Evolutionary conservation across 2,888 invertebrate species (phyloP), one percentile per base, ranked within the genome.

Genomic region (Sericinus montela): DNA sequence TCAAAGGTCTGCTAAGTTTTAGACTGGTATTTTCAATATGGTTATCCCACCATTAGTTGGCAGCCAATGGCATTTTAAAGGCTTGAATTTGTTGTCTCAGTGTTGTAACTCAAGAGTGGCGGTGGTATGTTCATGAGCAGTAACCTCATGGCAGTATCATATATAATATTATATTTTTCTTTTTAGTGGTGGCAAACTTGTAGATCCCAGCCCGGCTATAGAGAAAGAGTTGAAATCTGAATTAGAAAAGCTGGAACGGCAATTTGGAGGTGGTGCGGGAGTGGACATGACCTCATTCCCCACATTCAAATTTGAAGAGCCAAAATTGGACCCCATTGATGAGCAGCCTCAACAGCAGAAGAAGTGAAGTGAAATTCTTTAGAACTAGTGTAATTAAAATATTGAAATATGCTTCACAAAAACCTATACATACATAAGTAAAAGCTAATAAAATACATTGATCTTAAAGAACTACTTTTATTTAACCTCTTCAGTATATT

Each of bases 241-340:
- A 72, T 75, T 97, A 61, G 95, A 95, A 5, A 95, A 95, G 79
- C 90, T 97, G 29, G 92, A 94, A 45, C 93, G 91, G 65, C 93
- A 93, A 60, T 97, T 86, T 68, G 95, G 94, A 55, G 95, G 95
- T 60, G 94, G 92, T 45, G 72, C 90, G 9, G 95, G 94, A 36
- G 91, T 91, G 3, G 96, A 98, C 72, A 95, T 98, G 95, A 94
- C 95, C 13, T 90, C 96, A 77, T 98, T 98, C 80, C 98, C 98
- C 9, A 74, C 92, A 10, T 94, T 98, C 74, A 94, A 93, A 69
- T 98, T 97, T 66, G 88, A 91, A 16, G 95, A 94, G 54, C 93
- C 93, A 41, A 90, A 91, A 62, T 75, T 94, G 56, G 94, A 94
- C 76, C 91, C 93, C 58, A 93, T 94, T 59, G 88, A 91, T 61